Evolutionary conservation across 2,113 vertebrate species (phyloP), one percentile per base, ranked within the genome.

Genomic region (Lethenteron camtschaticum): DNA sequence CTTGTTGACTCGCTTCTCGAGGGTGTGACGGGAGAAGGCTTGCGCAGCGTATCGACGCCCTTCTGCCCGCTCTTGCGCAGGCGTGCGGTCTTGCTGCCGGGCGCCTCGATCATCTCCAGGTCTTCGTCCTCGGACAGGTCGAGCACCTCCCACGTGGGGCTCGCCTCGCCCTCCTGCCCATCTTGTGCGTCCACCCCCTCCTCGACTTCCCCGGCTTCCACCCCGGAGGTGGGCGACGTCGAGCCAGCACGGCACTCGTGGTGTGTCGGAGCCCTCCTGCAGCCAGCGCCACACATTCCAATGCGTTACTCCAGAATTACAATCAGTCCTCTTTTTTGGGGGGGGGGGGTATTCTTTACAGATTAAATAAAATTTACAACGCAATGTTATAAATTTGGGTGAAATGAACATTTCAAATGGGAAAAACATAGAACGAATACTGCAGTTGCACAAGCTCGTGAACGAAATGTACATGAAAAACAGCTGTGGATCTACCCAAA

Each of bases 1-100:
- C 80, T 90, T 84, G 78, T 77, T 95, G 85, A 99, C 84, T 79
- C 87, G 89, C 76, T 96, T 97, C 81, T 95, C 94, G 0, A 99
- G 84, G 77, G 84, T 97, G 73, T 90, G 84, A 58, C 88, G 87
- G 2, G 94, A 89, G 77, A 99, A 96, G 1, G 87, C 94, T 76
- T 99, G 79, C 95, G 96, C 71, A 99, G 79, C 75, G 87, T 95
- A 72, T 95, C 90, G 1, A 99, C 63, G 2, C 24, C n/a, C 10
- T 24, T n/a, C 63, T 66, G 63, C 24, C 63, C 63, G n/a, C n/a
- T 16, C 63, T 66, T 66, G n/a, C 24, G n/a, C n/a, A 66, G 10
- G n/a, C 63, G n/a, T 11, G n/a, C 63, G n/a, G 63, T 10, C 63
- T 24, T 66, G n/a, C n/a, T 66, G n/a, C 24, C 63, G 9, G 63